phyloP scores from a whole-genome alignment of 92 coral and sea anemone genomes.

The Zoanthus sociatus region DNA sequence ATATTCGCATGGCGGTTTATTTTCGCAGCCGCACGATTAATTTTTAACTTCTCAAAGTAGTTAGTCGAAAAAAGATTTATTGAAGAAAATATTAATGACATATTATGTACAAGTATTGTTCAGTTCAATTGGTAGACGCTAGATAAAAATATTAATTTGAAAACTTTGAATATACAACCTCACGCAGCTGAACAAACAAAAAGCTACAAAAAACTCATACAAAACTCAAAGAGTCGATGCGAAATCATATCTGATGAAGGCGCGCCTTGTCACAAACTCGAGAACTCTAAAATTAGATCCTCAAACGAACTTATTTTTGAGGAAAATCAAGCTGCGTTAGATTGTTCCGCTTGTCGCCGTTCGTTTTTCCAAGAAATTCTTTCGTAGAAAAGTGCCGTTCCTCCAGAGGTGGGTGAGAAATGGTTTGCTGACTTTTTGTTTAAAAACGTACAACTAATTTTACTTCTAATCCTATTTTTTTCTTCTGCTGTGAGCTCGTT shows the following conservation, averaged over 20 bases:
- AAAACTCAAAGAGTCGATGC: too few species aligned
- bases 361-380: too few species aligned
- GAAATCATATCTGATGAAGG: not conserved
- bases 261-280: not conserved
- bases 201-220: not conserved
- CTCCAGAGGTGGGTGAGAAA: too few species aligned
- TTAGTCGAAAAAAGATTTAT: not conserved
- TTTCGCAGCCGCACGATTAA: not conserved
- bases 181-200: constrained; percentile 20
- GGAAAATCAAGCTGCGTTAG: too few species aligned
- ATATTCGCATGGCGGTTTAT: not conserved
- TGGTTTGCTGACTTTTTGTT: too few species aligned
- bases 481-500: too few species aligned
- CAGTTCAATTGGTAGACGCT: not conserved
- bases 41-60: not conserved
- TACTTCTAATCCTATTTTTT: too few species aligned
- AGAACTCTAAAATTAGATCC: too few species aligned
- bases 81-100: not conserved
- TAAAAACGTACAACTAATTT: too few species aligned
- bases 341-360: too few species aligned
- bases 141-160: not conserved
- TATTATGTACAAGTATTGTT: constrained; percentile 9
- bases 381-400: too few species aligned
- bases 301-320: too few species aligned
- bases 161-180: not conserved